Evolutionary conservation across 2,797 vertebrate species (phyloP).

Genomic region (Tokudaia tokunoshimensis): DNA sequence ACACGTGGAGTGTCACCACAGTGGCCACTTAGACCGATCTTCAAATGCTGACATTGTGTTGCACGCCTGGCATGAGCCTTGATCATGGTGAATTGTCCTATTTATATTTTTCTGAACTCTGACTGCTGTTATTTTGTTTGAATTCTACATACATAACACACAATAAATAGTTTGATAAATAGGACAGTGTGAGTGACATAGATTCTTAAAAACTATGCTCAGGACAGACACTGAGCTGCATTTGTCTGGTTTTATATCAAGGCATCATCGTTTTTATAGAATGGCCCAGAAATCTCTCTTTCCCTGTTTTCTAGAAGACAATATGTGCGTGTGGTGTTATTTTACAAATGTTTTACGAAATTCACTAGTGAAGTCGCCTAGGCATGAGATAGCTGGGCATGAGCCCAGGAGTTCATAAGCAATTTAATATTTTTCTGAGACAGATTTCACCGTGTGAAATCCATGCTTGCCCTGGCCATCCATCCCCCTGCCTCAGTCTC

Average conservation of each 20-base stretch:
- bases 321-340: neutral
- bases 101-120: neutral
- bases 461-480: neutral
- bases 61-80: neutral
- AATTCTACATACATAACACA: too few relatives aligned
- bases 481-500: neutral
- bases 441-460: neutral
- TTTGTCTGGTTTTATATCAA: neutral
- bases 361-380: neutral
- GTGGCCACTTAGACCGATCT: too few relatives aligned
- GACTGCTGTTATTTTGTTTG: neutral
- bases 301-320: neutral
- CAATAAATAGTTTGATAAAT: too few relatives aligned
- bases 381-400: neutral
- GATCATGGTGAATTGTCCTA: neutral
- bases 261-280: neutral
- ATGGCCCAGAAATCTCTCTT: neutral
- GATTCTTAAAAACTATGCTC: neutral
- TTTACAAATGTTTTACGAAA: neutral
- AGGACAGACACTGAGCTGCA: neutral
- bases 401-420: neutral
- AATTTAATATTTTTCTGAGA: neutral
- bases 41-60: neutral
- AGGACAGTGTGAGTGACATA: neutral
- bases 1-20: too few relatives aligned